Evolutionary conservation across 2,888 invertebrate genomes (phyloP), one percentile per base, ranked within the genome.

Genomic region (Patella depressa): DNA sequence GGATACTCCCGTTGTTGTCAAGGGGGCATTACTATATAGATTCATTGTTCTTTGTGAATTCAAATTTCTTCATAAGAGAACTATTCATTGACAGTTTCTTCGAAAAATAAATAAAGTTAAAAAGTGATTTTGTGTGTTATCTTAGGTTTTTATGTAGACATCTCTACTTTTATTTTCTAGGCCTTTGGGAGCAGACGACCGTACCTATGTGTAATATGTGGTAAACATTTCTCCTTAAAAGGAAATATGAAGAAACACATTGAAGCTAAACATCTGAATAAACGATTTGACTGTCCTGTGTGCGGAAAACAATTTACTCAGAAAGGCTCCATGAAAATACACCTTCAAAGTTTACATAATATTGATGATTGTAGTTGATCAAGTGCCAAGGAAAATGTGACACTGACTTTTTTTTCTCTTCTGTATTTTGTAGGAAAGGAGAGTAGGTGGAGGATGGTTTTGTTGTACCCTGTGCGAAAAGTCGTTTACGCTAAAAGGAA

Each of bases 241-340:
- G 65, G 65, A 65, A 65, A 65, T 65, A 24, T 65, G 65, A 65
- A 65, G 65, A 19, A 65, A 24, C 65, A 65, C 65, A 65, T 65
- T 12, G 19, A 24, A 65, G 24, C 65, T 65, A 65, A 24, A 65
- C 65, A 65, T 24, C 24, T 65, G 19, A 65, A 65, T 24, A 24
- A 65, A 65, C 19, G 24, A 24, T 65, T 65, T 65, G 65, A 24
- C 19, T 65, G 65, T 65, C 65, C 65, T 17, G 24, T 65, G 11
- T 65, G 65, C 24, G 65, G 65, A 65, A 65, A 65, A 65, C 24
- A 24, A 24, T 65, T 65, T 24, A 65, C 65, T 65, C 65, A 65
- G 65, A 65, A 65, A 65, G 24, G 24, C 14, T 24, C 19, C 24
- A 24, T 65, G 19, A 65, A 65, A 65, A 65, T 24, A 24, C 65